Evolutionary conservation across 2,113 vertebrate species (phyloP).

Genomic region (Paramisgurnus dabryanus): DNA sequence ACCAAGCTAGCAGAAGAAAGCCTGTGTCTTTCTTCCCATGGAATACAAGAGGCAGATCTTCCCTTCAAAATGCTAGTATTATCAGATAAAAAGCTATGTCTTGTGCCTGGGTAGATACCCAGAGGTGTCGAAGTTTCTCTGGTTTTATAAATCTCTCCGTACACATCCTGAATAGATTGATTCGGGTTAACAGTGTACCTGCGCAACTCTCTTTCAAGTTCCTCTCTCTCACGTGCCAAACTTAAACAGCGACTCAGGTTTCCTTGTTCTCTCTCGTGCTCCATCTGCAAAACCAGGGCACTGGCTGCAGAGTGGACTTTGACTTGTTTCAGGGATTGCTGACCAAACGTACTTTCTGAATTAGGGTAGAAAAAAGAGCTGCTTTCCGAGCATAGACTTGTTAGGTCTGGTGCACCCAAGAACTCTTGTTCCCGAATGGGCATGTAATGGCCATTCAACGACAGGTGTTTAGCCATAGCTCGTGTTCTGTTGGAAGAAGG

Average conservation of each 20-base stretch:
- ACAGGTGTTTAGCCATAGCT: constrained; percentile 39
- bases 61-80: constrained; percentile 29
- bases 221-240: constrained; percentile 74
- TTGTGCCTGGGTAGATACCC: constrained; percentile 40
- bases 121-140: constrained; percentile 59
- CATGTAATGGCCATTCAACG: constrained; percentile 31
- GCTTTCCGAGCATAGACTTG: constrained; percentile 61
- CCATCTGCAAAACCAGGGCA: constrained; percentile 77
- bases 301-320: constrained; percentile 62
- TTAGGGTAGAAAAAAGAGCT: constrained; percentile 52
- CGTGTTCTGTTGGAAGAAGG: constrained; percentile 28
- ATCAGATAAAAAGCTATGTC: constrained; percentile 40
- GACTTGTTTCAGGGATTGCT: constrained; percentile 61
- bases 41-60: constrained; percentile 57
- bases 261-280: constrained; percentile 74
- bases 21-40: constrained; percentile 58
- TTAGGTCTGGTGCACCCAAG: constrained; percentile 50
- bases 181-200: constrained; percentile 61
- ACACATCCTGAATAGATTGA: neutral
- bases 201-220: constrained; percentile 70
- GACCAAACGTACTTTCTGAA: constrained; percentile 49
- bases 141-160: constrained; percentile 54
- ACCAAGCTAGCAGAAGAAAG: constrained; percentile 57
- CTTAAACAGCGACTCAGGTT: constrained; percentile 76
- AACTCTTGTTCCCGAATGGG: constrained; percentile 43